Percentiles rank a stretch among this genome's conserved stretches.
These are phyloP conservation scores for Urechis unicinctus DNA, from an alignment of 2,888 invertebrate species.

Conservation along the genomic window DNA sequence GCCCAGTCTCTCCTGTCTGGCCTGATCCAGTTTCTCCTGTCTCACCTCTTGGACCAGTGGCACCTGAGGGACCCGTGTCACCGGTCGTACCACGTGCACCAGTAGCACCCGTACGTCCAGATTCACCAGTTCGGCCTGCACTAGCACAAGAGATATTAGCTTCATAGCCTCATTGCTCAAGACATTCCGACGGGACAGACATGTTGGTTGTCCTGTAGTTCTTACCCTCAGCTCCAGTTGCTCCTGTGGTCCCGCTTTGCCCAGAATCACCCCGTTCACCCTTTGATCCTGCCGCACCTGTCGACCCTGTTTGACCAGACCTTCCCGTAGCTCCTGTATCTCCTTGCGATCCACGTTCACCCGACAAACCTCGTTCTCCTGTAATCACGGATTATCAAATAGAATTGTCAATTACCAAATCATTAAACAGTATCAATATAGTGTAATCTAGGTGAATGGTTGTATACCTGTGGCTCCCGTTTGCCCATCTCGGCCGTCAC, in stretches of 20 bases:
- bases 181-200: neutral
- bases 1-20: neutral
- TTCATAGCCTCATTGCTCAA: neutral
- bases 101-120: neutral
- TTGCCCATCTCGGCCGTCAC: neutral
- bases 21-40: slow-evolving; percentile 5
- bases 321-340: neutral
- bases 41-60: neutral
- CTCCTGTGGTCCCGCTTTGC: neutral
- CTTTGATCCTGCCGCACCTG: neutral
- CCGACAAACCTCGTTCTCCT: too few relatives aligned
- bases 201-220: neutral
- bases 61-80: neutral
- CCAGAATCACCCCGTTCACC: slow-evolving; percentile 1
- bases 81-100: slow-evolving; percentile 6
- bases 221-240: neutral
- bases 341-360: neutral
- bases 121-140: neutral
- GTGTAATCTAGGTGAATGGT: too few relatives aligned
- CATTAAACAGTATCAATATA: too few relatives aligned
- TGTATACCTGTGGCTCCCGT: too few relatives aligned
- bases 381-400: too few relatives aligned
- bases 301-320: neutral
- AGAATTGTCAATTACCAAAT: too few relatives aligned
- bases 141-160: neutral